These are phyloP conservation scores for Setipinna tenuifilis DNA, from an alignment of 2,797 vertebrate genomes.

Conservation along the genomic window DNA sequence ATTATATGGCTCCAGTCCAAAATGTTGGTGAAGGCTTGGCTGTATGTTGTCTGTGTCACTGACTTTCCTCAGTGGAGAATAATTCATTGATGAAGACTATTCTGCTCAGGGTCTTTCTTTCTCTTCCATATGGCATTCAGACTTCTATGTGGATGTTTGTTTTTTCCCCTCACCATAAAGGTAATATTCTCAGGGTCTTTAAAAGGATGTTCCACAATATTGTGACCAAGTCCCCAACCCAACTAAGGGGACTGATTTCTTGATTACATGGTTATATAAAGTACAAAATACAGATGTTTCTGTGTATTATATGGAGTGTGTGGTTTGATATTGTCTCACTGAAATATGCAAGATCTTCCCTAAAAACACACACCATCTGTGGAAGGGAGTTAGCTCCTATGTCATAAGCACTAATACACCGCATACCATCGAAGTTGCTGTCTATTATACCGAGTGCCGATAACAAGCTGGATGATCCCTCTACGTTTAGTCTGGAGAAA, in stretches of 20 bases:
- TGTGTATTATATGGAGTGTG: too few species aligned
- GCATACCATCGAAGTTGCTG: too few species aligned
- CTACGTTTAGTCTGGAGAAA: too few species aligned
- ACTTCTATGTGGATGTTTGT: conserved; percentile 92
- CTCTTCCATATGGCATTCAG: conserved; percentile 95
- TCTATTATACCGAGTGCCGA: too few species aligned
- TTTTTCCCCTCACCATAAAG: conserved; percentile 97
- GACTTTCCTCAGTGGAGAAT: not conserved
- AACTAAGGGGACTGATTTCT: conserved; percentile 75
- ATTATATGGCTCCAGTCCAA: too few species aligned
- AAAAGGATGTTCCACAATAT: conserved; percentile 87
- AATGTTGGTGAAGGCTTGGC: too few species aligned
- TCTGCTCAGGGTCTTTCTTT: conserved; percentile 81
- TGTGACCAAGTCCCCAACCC: conserved; percentile 88
- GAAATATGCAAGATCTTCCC: too few species aligned
- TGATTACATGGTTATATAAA: not conserved
- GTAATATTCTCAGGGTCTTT: conserved; percentile 93
- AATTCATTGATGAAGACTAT: not conserved
- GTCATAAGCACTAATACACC: too few species aligned
- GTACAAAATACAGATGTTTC: not conserved
- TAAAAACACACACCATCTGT: too few species aligned
- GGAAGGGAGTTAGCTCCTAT: too few species aligned
- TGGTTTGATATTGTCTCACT: too few species aligned
- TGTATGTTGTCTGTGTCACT: not conserved
- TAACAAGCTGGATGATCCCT: too few species aligned